phyloP scores from a whole-genome alignment of 2,888 invertebrate species.

The Amphipoea lucens region DNA sequence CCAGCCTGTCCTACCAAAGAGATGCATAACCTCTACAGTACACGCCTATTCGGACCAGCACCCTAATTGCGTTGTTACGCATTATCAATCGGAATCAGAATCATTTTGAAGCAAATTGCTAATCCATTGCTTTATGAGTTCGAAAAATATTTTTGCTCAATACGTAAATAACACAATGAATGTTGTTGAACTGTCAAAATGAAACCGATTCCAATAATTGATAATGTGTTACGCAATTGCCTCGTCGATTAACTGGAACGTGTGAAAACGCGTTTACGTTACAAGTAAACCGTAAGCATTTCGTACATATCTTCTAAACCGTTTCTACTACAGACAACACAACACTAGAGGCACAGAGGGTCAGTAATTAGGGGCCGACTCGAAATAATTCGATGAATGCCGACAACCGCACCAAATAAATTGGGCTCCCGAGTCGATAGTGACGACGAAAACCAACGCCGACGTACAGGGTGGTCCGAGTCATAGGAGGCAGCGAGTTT shows the following conservation, averaged over 20 bases:
- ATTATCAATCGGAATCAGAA: too few relatives aligned
- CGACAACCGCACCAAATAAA: constrained; percentile 59
- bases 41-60: neutral
- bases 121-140: too few relatives aligned
- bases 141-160: too few relatives aligned
- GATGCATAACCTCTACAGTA: neutral
- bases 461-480: neutral
- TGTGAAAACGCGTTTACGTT: neutral
- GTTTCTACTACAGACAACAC: neutral
- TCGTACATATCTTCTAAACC: neutral
- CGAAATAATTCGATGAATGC: constrained; percentile 62
- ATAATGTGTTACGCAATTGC: too few relatives aligned
- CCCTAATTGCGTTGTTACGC: too few relatives aligned
- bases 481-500: neutral
- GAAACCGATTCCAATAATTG: too few relatives aligned
- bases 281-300: neutral
- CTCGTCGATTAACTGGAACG: neutral
- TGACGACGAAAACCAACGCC: constrained; percentile 39
- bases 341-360: constrained; percentile 15
- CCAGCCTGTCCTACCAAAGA: too few relatives aligned
- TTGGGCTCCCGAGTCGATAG: constrained; percentile 39
- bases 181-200: too few relatives aligned
- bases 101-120: too few relatives aligned
- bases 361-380: constrained; percentile 51
- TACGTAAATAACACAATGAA: too few relatives aligned